Evolutionary conservation across 1,140 invertebrate species (phyloP).

Genomic region (Lineus longissimus): DNA sequence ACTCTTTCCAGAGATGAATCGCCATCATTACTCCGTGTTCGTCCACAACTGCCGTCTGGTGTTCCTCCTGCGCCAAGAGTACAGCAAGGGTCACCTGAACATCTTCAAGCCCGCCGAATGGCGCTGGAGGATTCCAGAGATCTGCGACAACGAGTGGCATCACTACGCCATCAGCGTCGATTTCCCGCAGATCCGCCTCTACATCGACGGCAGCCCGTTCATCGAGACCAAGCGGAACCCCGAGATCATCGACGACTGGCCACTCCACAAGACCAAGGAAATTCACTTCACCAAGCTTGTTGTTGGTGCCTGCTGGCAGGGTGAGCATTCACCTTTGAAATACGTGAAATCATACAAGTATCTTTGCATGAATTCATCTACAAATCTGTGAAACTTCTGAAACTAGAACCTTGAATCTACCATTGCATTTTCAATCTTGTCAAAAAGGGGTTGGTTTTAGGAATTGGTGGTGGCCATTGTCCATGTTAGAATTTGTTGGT

Average conservation of each 20-base stretch:
- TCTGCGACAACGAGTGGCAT: conserved; percentile 95
- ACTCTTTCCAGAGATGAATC: conserved; percentile 79
- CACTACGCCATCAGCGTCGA: conserved; percentile 89
- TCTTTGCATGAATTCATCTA: too few species aligned
- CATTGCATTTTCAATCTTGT: too few species aligned
- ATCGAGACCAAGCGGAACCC: conserved; percentile 79
- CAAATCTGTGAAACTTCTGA: too few species aligned
- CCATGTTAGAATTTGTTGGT: too few species aligned
- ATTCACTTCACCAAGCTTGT: conserved; percentile 72
- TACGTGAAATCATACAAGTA: too few species aligned
- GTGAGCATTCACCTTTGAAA: conserved; percentile 48
- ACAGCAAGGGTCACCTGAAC: conserved; percentile 87
- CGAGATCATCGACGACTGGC: conserved; percentile 99
- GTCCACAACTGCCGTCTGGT: conserved; percentile 94
- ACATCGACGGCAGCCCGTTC: conserved; percentile 83
- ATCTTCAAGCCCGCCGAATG: conserved; percentile 97
- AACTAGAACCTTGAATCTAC: too few species aligned
- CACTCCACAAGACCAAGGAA: conserved; percentile 85
- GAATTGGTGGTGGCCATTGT: too few species aligned
- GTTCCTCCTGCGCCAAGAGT: conserved; percentile 84
- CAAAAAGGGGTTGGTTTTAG: too few species aligned
- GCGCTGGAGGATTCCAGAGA: conserved; percentile 65
- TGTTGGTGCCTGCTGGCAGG: conserved; percentile 97
- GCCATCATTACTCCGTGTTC: conserved; percentile 96
- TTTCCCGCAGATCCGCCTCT: conserved; percentile 80